Evolutionary conservation across 2,888 invertebrate genomes (phyloP).

Genomic region (Limenitis arthemis): DNA sequence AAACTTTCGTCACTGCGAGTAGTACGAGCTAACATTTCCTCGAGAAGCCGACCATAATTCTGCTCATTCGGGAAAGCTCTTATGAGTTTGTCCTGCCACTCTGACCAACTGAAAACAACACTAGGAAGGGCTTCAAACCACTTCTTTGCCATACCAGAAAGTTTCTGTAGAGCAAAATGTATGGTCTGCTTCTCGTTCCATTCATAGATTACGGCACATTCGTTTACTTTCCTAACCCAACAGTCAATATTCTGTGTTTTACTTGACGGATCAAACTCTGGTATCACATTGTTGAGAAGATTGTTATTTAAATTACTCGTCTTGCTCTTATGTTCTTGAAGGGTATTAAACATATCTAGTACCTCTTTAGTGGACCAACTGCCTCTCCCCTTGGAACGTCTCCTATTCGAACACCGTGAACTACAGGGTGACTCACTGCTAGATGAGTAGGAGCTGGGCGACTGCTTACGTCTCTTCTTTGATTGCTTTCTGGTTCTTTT

Average conservation of each 20-base stretch:
- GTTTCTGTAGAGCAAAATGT: constrained; percentile 22
- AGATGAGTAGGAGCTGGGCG: too few relatives aligned
- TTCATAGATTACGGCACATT: constrained; percentile 20
- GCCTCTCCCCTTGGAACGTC: too few relatives aligned
- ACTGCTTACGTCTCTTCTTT: too few relatives aligned
- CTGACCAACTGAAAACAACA: constrained; percentile 18
- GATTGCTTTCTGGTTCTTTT: too few relatives aligned
- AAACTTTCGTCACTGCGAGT: constrained; percentile 13
- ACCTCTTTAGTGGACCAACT: too few relatives aligned
- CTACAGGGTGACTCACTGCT: too few relatives aligned
- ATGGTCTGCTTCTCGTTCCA: constrained; percentile 19
- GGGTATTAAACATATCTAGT: too few relatives aligned
- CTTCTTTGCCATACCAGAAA: constrained; percentile 22
- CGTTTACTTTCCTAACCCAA: constrained; percentile 23
- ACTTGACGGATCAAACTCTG: constrained; percentile 17
- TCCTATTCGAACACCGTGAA: too few relatives aligned
- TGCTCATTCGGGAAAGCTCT: constrained; percentile 22
- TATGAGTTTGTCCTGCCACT: constrained; percentile 24
- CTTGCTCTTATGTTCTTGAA: too few relatives aligned
- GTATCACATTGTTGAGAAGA: too few relatives aligned
- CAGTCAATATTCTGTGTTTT: constrained; percentile 12
- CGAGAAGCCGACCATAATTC: constrained; percentile 22
- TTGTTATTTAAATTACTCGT: too few relatives aligned
- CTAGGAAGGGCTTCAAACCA: constrained; percentile 23
- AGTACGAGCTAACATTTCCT: constrained; percentile 23